Conservation (phyloP, 2,113 vertebrate species). For the Oncorhynchus mykiss region DNA sequence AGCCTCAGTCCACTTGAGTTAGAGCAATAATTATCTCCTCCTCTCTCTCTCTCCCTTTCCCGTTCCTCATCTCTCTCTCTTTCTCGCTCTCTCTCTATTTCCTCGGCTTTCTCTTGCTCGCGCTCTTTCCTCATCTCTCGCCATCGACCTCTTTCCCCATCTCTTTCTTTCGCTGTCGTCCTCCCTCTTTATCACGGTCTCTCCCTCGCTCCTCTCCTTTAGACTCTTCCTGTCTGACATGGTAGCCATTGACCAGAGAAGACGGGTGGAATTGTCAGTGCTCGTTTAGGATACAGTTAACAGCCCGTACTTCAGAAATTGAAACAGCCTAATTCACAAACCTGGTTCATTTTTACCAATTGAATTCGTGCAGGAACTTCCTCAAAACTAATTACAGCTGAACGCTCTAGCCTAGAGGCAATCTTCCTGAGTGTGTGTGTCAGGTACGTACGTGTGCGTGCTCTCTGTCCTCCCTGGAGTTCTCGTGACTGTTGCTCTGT, state of each 20-base stretch:
- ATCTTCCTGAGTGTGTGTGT: not conserved
- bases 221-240: not conserved
- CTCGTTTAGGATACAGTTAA: slow-evolving; percentile 27
- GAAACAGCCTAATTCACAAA: slow-evolving; percentile 29
- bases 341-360: slow-evolving; percentile 22
- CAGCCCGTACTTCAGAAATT: slow-evolving; percentile 29
- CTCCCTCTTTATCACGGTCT: not conserved
- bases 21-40: not conserved
- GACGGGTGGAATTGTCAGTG: not conserved
- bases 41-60: not conserved
- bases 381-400: slow-evolving; percentile 41
- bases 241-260: not conserved
- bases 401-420: slow-evolving; percentile 11
- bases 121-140: not conserved
- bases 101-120: not conserved
- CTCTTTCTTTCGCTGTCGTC: not conserved
- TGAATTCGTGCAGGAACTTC: slow-evolving; percentile 30
- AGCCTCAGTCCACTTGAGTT: not conserved
- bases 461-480: too few species aligned
- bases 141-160: too few species aligned
- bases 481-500: too few species aligned
- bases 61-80: too few species aligned
- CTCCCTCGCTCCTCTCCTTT: not conserved
- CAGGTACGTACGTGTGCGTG: too few species aligned
- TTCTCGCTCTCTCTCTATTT: too few species aligned